Base-by-base conservation (phyloP, 2,888 invertebrate species). In the Scaeva pyrastri region DNA sequence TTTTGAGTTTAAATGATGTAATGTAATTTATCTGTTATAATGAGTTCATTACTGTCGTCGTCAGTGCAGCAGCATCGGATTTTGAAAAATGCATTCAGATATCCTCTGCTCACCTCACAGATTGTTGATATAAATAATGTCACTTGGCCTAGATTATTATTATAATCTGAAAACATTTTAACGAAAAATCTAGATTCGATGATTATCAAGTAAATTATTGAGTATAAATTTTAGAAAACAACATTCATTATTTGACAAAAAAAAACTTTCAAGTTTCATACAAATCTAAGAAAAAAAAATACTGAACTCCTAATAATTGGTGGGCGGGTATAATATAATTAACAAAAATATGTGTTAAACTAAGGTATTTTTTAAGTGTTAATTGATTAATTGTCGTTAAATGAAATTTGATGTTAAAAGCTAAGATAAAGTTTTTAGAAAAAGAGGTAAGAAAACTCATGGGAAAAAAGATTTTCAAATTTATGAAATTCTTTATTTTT, bases 121-220 rank as follows among this genome's bases (percentile, higher is more conserved):
- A 12, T 31, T 14, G 3, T 39, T 19, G 12, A 19, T 12, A 62
- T 64, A 43, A 19, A 31, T 66, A 48, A 48, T 48, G 31, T 64
- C 45, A 64, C 31, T 31, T 64, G 64, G 31, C 48, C 48, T 43
- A 62, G 43, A 62, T 62, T 66, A 16, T 39, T 36, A 12, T 52
- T 52, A 52, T n/a, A 52, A 1, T 52, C 23, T 52, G 0, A 14
- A 52, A 26, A 26, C 8, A 26, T 52, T 26, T 8, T 21, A 19
- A 60, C 14, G 14, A 19, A 36, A 7, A 60, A 21, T 21, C 12
- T 21, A 39, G 0, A 21, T 36, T 31, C 16, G 11, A 56, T 56
- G 1, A 55, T 31, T 52, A 52, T 52, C n/a, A 14, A 8, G 1
- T 52, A 8, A 26, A 52, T n/a, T 26, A 26, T 52, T 52, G 23